Percentiles rank a stretch among this genome's conserved stretches.
These are phyloP conservation scores for Limnephilus rhombicus DNA, from an alignment of 2,888 invertebrate genomes.

Conservation along the genomic window DNA sequence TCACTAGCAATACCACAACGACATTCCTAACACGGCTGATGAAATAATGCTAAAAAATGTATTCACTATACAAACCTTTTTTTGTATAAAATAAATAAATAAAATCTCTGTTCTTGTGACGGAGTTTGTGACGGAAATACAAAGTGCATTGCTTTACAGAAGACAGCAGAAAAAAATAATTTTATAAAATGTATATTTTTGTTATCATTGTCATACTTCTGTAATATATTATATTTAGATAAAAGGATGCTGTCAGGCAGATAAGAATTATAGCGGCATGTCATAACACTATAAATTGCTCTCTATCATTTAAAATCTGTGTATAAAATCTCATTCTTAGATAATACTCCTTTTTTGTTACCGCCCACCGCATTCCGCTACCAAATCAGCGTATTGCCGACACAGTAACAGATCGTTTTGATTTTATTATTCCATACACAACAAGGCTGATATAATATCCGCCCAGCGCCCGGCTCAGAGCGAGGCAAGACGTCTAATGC, in stretches of 20 bases:
- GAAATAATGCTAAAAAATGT: too few relatives aligned
- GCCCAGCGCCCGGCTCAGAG: neutral
- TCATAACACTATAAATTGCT: neutral
- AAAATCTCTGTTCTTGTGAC: too few relatives aligned
- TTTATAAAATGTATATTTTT: too few relatives aligned
- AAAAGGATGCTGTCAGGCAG: neutral
- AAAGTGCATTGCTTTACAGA: too few relatives aligned
- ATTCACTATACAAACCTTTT: too few relatives aligned
- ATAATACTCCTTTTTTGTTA: neutral
- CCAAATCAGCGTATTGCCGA: neutral
- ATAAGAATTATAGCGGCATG: neutral
- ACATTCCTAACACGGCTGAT: too few relatives aligned
- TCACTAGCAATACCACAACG: too few relatives aligned
- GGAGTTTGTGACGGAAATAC: too few relatives aligned
- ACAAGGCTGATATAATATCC: neutral
- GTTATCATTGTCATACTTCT: too few relatives aligned
- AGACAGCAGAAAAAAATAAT: too few relatives aligned
- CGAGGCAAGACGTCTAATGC: neutral
- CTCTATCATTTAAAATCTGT: neutral
- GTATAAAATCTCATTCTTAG: neutral
- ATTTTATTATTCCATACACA: neutral
- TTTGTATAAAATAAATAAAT: too few relatives aligned
- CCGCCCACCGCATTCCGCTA: neutral
- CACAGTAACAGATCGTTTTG: neutral
- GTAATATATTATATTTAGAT: too few relatives aligned